Conservation (phyloP, 2,797 vertebrate genomes). For the Heliangelus exortis region DNA sequence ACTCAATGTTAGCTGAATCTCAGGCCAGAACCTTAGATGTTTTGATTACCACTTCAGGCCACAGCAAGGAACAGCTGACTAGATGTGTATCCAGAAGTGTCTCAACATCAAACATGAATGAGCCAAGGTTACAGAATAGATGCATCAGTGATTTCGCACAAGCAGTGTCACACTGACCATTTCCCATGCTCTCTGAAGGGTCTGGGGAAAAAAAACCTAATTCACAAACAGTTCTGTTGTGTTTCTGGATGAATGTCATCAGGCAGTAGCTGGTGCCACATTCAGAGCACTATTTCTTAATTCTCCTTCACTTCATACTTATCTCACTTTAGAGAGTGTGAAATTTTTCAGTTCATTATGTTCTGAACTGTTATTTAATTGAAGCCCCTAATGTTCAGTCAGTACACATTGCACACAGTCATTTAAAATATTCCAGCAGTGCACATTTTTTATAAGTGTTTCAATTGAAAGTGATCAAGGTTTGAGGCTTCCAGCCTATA, state of each 20-base stretch:
- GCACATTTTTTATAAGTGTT: slow-evolving; percentile 69
- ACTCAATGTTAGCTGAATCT: neutral
- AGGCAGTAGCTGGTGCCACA: slow-evolving; percentile 24
- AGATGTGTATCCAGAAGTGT: neutral
- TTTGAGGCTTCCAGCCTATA: slow-evolving; percentile 65
- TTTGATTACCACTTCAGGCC: neutral
- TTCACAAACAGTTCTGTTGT: slow-evolving; percentile 23
- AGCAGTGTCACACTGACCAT: neutral
- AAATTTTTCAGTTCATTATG: slow-evolving; percentile 77
- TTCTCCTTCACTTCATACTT: slow-evolving; percentile 63
- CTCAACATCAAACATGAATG: neutral
- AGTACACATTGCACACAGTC: slow-evolving; percentile 67
- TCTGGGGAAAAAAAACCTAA: neutral
- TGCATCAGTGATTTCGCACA: neutral
- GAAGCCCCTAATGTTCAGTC: slow-evolving; percentile 66
- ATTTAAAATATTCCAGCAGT: slow-evolving; percentile 74
- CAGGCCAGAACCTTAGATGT: neutral
- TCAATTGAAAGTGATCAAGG: slow-evolving; percentile 70
- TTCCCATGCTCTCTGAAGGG: neutral
- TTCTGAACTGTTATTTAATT: slow-evolving; percentile 74
- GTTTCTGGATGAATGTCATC: slow-evolving; percentile 31
- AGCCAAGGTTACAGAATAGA: neutral
- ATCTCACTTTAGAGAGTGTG: slow-evolving; percentile 71
- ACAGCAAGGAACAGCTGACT: neutral
- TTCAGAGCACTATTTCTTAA: slow-evolving; percentile 58